Evolutionary conservation across 2,113 vertebrate species (phyloP), one percentile per base, ranked within the genome.

Genomic region (Sceloporus tristichus): DNA sequence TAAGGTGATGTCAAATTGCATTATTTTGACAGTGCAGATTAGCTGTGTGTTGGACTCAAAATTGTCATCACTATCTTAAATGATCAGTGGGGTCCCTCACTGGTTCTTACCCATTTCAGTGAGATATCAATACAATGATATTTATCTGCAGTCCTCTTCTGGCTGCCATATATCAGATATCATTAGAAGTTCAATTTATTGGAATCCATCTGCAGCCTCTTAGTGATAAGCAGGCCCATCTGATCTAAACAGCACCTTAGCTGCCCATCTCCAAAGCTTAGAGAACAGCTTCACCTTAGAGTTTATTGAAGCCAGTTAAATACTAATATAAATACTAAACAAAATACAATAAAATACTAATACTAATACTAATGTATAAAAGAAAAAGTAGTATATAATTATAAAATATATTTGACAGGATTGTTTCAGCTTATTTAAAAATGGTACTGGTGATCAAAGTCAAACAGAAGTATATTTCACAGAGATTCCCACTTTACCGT

Each of bases 401-500:
- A 0, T 71, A 56, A 90, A 68, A 25, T 62, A 85, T 87, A 65
- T 88, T 81, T 77, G n/a, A 34, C 85, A 87, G 62, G 68, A 13
- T 2, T 25, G 83, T 88, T 89, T 87, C 71, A 53, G 70, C 42
- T 48, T 85, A 65, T 85, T 25, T n/a, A 85, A 82, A 85, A 54
- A 5, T 27, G 89, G 75, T 65, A 68, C 79, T 16, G 40, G 82
- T 19, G 56, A 82, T 59, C 93, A 84, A 38, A 88, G 56, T 76
- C 25, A 40, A 9, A 8, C 21, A 91, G n/a, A 38, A 48, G 48
- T n/a, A 4, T 89, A 90, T 48, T 92, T 42, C 79, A n/a, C 54
- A 88, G 76, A 71, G 19, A 66, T 54, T 89, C 81, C 11, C 75
- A 90, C 89, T 90, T 62, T 82, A 90, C 74, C 83, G 85, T 1